Evolutionary conservation across 64 coral and sea anemone species (phyloP).

Genomic region (Cladopsammia gracilis): DNA sequence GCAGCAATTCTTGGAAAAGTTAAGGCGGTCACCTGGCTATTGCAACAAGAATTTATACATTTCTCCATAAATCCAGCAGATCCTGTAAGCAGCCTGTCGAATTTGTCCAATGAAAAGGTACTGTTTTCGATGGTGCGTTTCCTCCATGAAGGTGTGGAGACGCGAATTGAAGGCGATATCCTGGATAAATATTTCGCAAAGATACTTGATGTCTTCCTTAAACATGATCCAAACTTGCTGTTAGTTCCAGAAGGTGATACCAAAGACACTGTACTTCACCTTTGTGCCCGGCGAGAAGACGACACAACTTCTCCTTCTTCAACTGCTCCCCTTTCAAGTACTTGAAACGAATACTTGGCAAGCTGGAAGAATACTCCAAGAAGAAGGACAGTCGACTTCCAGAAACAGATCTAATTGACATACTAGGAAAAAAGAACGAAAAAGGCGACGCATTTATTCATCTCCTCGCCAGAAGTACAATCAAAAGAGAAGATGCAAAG

Average conservation of each 20-base stretch:
- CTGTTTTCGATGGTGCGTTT: too few species aligned
- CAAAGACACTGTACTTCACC: too few species aligned
- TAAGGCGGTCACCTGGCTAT: not conserved
- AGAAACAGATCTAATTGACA: not conserved
- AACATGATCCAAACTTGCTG: too few species aligned
- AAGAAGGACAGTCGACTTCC: not conserved
- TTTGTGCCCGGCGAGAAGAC: too few species aligned
- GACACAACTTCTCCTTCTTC: not conserved
- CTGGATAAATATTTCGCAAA: too few species aligned
- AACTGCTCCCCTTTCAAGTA: not conserved
- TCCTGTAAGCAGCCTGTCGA: not conserved
- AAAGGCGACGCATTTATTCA: not conserved
- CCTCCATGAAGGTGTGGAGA: too few species aligned
- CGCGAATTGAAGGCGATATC: too few species aligned
- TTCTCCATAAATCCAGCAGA: not conserved
- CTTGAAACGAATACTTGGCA: not conserved
- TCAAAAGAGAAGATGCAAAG: not conserved
- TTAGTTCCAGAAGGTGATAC: too few species aligned
- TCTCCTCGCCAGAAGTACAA: not conserved
- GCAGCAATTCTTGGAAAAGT: not conserved
- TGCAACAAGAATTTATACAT: not conserved
- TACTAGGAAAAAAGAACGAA: not conserved
- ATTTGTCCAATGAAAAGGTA: not conserved
- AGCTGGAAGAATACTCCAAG: not conserved
- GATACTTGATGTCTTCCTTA: too few species aligned